Base-by-base conservation (phyloP, 2,888 invertebrate species). In the Cerceris rybyensis region DNA sequence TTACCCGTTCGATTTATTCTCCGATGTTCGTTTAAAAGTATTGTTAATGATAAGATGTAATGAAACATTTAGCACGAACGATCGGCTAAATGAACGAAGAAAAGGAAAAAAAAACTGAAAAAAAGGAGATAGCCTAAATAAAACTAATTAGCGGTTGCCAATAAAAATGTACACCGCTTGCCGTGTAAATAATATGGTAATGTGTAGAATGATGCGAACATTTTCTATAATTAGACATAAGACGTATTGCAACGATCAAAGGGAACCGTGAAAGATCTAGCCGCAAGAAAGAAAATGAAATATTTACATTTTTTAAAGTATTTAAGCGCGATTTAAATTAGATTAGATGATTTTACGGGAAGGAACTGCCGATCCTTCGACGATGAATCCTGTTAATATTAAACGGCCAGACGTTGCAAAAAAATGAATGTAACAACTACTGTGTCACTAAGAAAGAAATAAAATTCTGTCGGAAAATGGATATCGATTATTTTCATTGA, bases 221-320 rank as follows among this genome's bases (percentile, higher is more conserved):
- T 87, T 88, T 89, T 89, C 79, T 85, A 87, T 87, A 81, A 86
- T 75, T 85, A 85, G 78, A 72, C 67, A 70, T 88, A 87, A 85
- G 77, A 49, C 78, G 74, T 83, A 86, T 28, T 86, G 86, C 86
- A 89, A 89, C 88, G 87, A 89, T 87, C 74, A 87, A 85, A 84
- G 75, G 76, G 73, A 83, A 84, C 71, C 65, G 65, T 54, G 77
- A 64, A 76, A 70, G 59, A 69, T 41, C 49, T 78, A 85, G 66
- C 50, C 50, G 41, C 28, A 28, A 28, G 28, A 28, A 28, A 28
- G 1, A 63, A 68, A 82, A 71, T 41, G 58, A 50, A 76, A 81
- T 28, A 28, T 55, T 74, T 78, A 73, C 70, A 68, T 80, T 86
- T 80, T 80, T 86, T 81, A 69, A 82, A 72, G 63, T 82, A 82